phyloP scores from a whole-genome alignment of 2,113 vertebrate genomes.

The Chloropsis cyanopogon region DNA sequence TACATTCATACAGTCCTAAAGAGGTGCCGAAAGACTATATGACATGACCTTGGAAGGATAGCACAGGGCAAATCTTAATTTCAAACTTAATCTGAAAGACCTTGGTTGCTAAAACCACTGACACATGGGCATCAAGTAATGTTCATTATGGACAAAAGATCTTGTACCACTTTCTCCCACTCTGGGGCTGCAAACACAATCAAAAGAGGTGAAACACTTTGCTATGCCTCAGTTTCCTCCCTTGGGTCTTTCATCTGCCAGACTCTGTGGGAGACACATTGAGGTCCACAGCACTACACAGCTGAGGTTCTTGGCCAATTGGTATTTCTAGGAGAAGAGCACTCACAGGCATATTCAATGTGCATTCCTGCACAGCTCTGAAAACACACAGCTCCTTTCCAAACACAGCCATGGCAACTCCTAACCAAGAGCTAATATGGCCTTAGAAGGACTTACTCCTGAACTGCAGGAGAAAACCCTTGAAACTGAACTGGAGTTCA shows the following conservation, averaged over 20 bases:
- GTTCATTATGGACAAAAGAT: background rate
- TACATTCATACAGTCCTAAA: background rate
- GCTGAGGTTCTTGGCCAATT: background rate
- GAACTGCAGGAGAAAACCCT: background rate
- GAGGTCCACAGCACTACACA: background rate
- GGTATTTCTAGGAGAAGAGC: background rate
- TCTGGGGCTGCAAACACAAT: background rate
- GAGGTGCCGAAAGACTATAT: background rate
- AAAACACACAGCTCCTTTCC: background rate
- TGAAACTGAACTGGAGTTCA: background rate
- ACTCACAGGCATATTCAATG: background rate
- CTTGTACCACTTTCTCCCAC: background rate
- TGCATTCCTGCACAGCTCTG: background rate
- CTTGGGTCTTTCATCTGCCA: background rate
- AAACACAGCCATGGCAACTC: background rate
- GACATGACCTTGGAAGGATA: background rate
- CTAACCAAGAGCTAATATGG: background rate
- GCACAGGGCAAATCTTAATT: background rate
- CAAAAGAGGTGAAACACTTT: background rate
- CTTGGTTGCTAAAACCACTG: rapidly evolving
- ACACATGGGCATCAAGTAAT: background rate
- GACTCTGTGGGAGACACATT: background rate
- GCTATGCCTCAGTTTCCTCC: background rate
- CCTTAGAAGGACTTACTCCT: background rate
- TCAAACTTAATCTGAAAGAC: background rate